Base-by-base conservation (phyloP, 2,888 invertebrate species). In the Tromatobia lineatoria region DNA sequence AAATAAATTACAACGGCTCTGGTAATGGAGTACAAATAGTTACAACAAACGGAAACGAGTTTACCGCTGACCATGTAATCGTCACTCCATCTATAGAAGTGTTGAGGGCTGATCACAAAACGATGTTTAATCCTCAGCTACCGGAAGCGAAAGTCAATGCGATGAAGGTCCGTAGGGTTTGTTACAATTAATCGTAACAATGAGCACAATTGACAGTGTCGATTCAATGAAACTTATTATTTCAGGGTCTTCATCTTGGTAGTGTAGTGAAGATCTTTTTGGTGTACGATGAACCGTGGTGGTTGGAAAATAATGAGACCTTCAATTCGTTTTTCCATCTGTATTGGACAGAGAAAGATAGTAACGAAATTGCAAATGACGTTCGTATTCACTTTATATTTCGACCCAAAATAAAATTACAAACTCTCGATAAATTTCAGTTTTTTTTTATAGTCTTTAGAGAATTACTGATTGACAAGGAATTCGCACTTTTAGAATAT, bases 41-140 rank as follows among this genome's bases (percentile, higher is more conserved):
- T 3, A 91, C 92, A 34, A 47, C 91, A 23, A 95, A 96, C 89
- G 96, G 95, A 0, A 89, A 94, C 0, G 86, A 88, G 0, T 96
- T 95, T 86, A 91, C 89, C 25, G 96, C 96, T 0, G 95, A 95
- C 87, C 95, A 96, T 88, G 96, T 96, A 0, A 95, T 97, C 38
- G 94, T 96, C 0, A 97, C 97, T 0, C 94, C 95, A 0, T 96
- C 97, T 0, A 91, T 97, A 0, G 97, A 97, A 0, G 96, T 96
- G 0, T 92, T 97, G 18, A 97, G 97, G 90, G 94, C 95, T 25
- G 93, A 94, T 77, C 92, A 95, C 79, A 85, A 92, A 10, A 91
- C 91, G 0, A 84, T 96, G 34, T 96, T 96, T 89, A 88, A 92
- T 4, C 96, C 96, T 0, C 87, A 93, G 2, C 91, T 96, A 50